phyloP scores from a whole-genome alignment of 2,888 invertebrate species.

The Acanthosepion lycidas region DNA sequence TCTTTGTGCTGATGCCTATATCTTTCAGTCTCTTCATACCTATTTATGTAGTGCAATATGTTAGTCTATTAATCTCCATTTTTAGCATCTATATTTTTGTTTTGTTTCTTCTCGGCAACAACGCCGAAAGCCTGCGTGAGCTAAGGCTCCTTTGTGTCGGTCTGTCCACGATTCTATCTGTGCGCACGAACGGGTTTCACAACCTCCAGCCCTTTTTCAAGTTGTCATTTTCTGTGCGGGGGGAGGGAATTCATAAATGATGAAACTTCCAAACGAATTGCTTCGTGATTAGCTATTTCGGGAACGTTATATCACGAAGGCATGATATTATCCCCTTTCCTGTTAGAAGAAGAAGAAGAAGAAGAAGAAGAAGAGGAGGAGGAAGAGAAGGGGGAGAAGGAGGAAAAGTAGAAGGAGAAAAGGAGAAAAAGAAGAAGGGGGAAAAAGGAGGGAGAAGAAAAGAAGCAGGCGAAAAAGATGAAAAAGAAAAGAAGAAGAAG shows the following conservation, averaged over 20 bases:
- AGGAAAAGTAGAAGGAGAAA: background rate
- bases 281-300: background rate
- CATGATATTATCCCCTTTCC: background rate
- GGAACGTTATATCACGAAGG: background rate
- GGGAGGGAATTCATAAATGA: background rate
- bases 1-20: no score
- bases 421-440: background rate
- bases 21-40: no score
- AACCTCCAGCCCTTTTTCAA: background rate
- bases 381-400: background rate
- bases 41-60: no score
- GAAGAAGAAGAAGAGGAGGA: no score
- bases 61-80: no score
- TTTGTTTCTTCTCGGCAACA: background rate
- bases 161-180: no score
- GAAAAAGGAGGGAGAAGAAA: background rate
- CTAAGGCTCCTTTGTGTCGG: background rate
- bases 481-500: background rate
- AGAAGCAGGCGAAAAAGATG: background rate
- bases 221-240: background rate
- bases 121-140: background rate
- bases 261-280: background rate
- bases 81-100: no score
- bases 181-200: background rate
- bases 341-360: background rate